Conservation (phyloP, 1,140 invertebrate species). For the Scaptomyza pallida region DNA sequence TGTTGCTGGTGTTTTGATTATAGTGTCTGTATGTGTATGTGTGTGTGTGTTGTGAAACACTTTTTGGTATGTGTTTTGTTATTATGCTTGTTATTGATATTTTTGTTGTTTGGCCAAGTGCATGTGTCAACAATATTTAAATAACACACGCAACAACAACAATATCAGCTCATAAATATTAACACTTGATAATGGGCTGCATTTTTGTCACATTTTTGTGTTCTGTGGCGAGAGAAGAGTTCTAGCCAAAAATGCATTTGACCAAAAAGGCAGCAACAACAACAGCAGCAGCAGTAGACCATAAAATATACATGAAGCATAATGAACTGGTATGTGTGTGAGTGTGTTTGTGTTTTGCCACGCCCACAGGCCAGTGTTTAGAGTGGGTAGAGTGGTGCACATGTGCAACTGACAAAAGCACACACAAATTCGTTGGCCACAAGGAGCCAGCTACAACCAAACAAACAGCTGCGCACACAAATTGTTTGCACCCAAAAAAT, state of each 20-base stretch:
- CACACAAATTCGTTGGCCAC: slow-evolving; percentile 31
- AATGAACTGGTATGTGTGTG: slow-evolving; percentile 48
- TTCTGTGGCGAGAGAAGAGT: too few species aligned
- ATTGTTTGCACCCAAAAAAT: slow-evolving; percentile 64
- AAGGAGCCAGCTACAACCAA: slow-evolving; percentile 11
- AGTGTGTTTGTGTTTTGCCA: slow-evolving; percentile 2
- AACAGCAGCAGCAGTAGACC: slow-evolving; percentile 1
- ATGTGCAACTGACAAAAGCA: slow-evolving; percentile 79
- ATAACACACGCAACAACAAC: slow-evolving; percentile 27
- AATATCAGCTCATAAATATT: slow-evolving; percentile 54
- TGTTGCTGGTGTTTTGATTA: slow-evolving; percentile 50
- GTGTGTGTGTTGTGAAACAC: slow-evolving; percentile 11
- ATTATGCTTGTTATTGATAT: slow-evolving; percentile 34
- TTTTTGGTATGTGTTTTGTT: not conserved
- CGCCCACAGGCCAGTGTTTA: slow-evolving; percentile 26
- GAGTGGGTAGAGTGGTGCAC: slow-evolving; percentile 15
- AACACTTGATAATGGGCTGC: slow-evolving; percentile 41
- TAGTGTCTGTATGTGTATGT: slow-evolving; percentile 26
- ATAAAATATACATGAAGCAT: slow-evolving; percentile 62
- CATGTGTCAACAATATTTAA: slow-evolving; percentile 48
- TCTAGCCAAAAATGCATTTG: slow-evolving; percentile 32
- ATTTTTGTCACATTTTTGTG: slow-evolving; percentile 32
- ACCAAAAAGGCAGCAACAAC: slow-evolving; percentile 9
- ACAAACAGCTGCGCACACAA: slow-evolving; percentile 42
- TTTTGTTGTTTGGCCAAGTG: slow-evolving; percentile 25